Conservation (phyloP, 2,888 invertebrate species). For the Apamea epomidion region DNA sequence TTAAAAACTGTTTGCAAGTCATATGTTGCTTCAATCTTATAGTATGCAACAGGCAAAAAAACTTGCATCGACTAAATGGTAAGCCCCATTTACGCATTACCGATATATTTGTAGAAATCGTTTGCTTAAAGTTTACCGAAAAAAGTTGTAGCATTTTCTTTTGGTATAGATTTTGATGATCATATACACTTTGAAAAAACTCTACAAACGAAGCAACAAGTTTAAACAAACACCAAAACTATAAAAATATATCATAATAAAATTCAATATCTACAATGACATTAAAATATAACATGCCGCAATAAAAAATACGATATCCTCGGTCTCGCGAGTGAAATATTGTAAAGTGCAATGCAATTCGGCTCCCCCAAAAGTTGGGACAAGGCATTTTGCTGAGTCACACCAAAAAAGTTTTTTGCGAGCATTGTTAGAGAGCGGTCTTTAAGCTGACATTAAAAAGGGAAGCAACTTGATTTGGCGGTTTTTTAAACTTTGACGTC, state of each 20-base stretch:
- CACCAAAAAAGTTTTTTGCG: slow-evolving; percentile 61
- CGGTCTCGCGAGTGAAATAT: slow-evolving; percentile 62
- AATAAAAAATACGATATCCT: slow-evolving; percentile 44
- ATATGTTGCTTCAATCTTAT: not conserved
- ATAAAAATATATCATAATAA: not conserved
- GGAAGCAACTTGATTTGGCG: slow-evolving; percentile 64
- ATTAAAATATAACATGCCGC: slow-evolving; percentile 40
- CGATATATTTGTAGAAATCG: not conserved
- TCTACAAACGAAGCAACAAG: slow-evolving; percentile 30
- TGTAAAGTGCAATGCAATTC: slow-evolving; percentile 70
- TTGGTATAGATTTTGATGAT: not conserved
- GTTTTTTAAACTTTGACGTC: slow-evolving; percentile 60
- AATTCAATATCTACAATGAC: slow-evolving; percentile 37
- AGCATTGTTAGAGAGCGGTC: slow-evolving; percentile 46
- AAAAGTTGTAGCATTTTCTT: not conserved
- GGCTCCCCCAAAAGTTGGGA: slow-evolving; percentile 59
- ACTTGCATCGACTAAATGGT: not conserved
- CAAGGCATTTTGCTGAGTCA: slow-evolving; percentile 59
- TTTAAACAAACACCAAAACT: slow-evolving; percentile 19
- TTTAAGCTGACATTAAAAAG: slow-evolving; percentile 61
- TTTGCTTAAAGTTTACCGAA: not conserved
- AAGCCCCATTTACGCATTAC: not conserved
- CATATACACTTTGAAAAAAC: not conserved
- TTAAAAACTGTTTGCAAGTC: not conserved
- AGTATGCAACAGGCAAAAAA: not conserved